Conservation (phyloP, 2,797 vertebrate species). For the Hemibagrus guttatus region DNA sequence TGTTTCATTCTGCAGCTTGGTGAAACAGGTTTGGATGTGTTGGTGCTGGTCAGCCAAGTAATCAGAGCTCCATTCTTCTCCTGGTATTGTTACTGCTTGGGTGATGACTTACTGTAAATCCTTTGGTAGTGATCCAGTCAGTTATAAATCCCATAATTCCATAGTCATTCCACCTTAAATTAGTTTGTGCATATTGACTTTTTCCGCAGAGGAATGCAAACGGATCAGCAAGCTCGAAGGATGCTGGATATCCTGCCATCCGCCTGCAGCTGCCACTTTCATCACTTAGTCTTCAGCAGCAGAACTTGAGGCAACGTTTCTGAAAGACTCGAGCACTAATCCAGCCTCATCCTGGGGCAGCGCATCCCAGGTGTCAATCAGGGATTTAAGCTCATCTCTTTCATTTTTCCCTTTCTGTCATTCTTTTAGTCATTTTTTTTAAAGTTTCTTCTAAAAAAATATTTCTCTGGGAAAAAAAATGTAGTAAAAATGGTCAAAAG, state of each 20-base stretch:
- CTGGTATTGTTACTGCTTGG: slow-evolving; percentile 12
- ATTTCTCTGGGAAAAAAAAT: background rate
- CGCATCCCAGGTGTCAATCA: slow-evolving; percentile 52
- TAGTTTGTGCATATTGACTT: slow-evolving; percentile 43
- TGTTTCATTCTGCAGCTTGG: background rate
- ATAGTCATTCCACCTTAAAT: slow-evolving; percentile 33
- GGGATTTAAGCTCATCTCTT: slow-evolving; percentile 17
- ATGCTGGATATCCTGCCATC: slow-evolving; percentile 30
- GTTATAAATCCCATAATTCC: slow-evolving; percentile 32
- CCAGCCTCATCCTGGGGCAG: slow-evolving; percentile 47
- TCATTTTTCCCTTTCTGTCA: background rate
- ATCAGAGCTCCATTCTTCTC: background rate
- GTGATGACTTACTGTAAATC: slow-evolving; percentile 38
- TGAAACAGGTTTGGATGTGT: background rate
- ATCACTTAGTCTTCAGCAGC: slow-evolving; percentile 36
- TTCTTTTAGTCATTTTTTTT: slow-evolving; percentile 1
- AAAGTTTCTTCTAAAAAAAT: slow-evolving; percentile 1
- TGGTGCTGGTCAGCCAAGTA: slow-evolving; percentile 2
- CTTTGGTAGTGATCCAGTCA: slow-evolving; percentile 42
- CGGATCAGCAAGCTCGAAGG: slow-evolving; percentile 41
- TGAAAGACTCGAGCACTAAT: slow-evolving; percentile 49
- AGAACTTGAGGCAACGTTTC: slow-evolving; percentile 43
- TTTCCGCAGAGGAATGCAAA: slow-evolving; percentile 37
- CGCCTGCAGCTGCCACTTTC: slow-evolving; percentile 44
- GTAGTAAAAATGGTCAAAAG: background rate